These are phyloP conservation scores for Ancistrus triradiatus DNA, from an alignment of 2,113 vertebrate species.

Conservation along the genomic window DNA sequence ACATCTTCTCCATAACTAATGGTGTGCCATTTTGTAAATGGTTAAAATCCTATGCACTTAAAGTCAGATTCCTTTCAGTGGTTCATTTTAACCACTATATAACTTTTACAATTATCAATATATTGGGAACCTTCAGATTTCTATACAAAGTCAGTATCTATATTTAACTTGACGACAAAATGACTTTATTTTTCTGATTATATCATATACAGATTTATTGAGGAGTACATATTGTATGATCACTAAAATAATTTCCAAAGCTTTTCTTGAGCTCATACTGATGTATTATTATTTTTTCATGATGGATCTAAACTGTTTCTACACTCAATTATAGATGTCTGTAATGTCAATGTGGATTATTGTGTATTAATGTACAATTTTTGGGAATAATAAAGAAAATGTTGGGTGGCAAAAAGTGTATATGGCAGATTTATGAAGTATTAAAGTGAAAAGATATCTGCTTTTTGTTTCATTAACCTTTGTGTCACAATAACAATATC, in stretches of 20 bases:
- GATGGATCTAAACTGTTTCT: slow-evolving; percentile 50
- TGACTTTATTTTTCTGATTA: slow-evolving; percentile 55
- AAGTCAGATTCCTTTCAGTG: slow-evolving; percentile 34
- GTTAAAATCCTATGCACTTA: slow-evolving; percentile 50
- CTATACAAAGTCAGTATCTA: slow-evolving; percentile 40
- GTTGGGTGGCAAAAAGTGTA: slow-evolving; percentile 38
- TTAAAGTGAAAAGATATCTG: too few species aligned
- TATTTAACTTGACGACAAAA: slow-evolving; percentile 47
- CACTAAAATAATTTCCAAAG: slow-evolving; percentile 39
- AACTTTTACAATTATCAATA: slow-evolving; percentile 32
- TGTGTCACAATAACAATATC: too few species aligned
- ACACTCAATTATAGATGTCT: slow-evolving; percentile 47
- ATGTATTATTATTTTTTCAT: slow-evolving; percentile 46
- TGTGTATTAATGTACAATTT: slow-evolving; percentile 50
- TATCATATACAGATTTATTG: slow-evolving; percentile 30
- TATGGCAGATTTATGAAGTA: slow-evolving; percentile 2
- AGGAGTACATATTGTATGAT: slow-evolving; percentile 38
- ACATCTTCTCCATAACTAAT: slow-evolving; percentile 20
- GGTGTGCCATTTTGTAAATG: slow-evolving; percentile 23
- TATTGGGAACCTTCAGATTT: slow-evolving; percentile 41
- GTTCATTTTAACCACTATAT: slow-evolving; percentile 15
- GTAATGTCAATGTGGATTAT: slow-evolving; percentile 49
- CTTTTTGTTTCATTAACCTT: too few species aligned
- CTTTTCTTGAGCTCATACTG: slow-evolving; percentile 35
- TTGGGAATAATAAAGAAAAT: slow-evolving; percentile 54